Percentiles rank a stretch among this genome's conserved stretches.
Conservation (phyloP, 1,140 invertebrate species). For the Drosophila eugracilis region DNA sequence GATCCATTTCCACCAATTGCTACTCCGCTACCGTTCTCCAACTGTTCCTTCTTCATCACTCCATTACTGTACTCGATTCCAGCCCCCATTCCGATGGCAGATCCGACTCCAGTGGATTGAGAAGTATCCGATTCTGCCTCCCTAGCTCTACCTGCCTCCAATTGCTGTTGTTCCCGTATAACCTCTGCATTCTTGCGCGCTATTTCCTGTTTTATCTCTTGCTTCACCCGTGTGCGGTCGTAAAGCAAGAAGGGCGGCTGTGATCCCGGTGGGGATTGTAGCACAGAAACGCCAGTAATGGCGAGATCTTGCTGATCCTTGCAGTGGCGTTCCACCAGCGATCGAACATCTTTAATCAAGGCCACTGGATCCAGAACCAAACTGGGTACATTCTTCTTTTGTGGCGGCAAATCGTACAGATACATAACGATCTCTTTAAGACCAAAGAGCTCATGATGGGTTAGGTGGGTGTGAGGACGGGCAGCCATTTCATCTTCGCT, state of each 20-base stretch:
- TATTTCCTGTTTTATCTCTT: conserved; percentile 82
- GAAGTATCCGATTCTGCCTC: conserved; percentile 58
- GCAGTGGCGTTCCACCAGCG: conserved; percentile 94
- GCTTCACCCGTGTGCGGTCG: conserved; percentile 74
- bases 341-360: conserved; percentile 94
- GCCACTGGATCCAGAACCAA: conserved; percentile 95
- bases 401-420: conserved; percentile 93
- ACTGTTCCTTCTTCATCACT: conserved; percentile 70
- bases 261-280: conserved; percentile 81
- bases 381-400: conserved; percentile 96
- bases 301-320: conserved; percentile 93
- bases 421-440: conserved; percentile 96
- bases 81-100: conserved; percentile 15
- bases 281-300: conserved; percentile 91
- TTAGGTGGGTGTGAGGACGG: conserved; percentile 89
- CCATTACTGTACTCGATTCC: conserved; percentile 71
- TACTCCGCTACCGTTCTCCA: conserved; percentile 56
- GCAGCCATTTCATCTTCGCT: conserved; percentile 80
- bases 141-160: conserved; percentile 62
- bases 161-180: conserved; percentile 76
- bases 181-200: conserved; percentile 78
- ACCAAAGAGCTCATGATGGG: conserved; percentile 94
- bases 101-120: conserved; percentile 23
- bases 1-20: conserved; percentile 10
- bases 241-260: conserved; percentile 59